Base-by-base conservation (phyloP, 1,140 invertebrate species). In the Formica exsecta region DNA sequence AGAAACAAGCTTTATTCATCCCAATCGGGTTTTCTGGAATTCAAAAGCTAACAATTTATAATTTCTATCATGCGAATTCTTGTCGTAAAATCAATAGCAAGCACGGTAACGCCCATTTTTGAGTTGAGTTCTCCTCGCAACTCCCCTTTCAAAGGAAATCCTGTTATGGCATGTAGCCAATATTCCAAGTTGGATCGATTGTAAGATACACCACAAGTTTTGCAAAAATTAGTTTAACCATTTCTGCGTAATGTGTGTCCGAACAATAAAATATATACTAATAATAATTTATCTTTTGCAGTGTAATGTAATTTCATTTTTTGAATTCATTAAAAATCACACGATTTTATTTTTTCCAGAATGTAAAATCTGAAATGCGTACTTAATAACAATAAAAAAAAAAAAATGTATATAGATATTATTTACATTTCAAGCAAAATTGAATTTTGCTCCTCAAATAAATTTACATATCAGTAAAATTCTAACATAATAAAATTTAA, bases 141-240 rank as follows among this genome's bases (percentile, higher is more conserved):
- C 5, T 41, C 32, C 66, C 16, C 22, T 70, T 80, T 71, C 13
- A n/a, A 71, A 59, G 9, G 44, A 70, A 80, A 59, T 38, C 70
- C 19, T 41, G 51, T 32, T 57, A 80, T 80, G 77, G 65, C 77
- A 71, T 71, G 77, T 71, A 38, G 77, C 77, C 77, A 80, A 80
- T 16, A 38, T 80, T 11, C 36, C 68, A 57, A 70, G 54, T 74
- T 61, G 70, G 16, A 73, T 73, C n/a, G 38, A 83, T 83, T 29
- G 79, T 83, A 83, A 73, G 68, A 74, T 73, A 73, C 48, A 73
- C n/a, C 22, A 16, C 13, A 41, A 61, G 29, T 57, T 44, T 73
- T n/a, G 22, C n/a, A 19, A 62, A 59, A 83, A 61, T 3, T 54
- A 22, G 41, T 64, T 48, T n/a, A 61, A 32, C 13, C 19, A 38